Base-by-base conservation (phyloP, 2,113 vertebrate genomes). In the Porphyrio hochstetteri region DNA sequence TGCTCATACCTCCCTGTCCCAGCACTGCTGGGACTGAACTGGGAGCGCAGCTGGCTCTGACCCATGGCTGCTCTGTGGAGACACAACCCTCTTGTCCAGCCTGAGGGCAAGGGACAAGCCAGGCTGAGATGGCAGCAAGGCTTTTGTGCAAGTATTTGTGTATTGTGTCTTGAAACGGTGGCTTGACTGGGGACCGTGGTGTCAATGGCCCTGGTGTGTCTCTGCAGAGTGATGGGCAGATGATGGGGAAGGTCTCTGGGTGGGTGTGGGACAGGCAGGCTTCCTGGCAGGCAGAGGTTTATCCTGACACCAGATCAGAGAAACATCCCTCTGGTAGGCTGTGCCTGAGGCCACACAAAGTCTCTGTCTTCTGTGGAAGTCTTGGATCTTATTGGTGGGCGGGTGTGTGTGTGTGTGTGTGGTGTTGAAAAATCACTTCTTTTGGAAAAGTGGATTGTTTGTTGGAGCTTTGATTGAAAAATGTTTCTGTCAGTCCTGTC, bases 381-480 rank as follows among this genome's bases (percentile, higher is more conserved):
- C 61, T 68, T 64, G 29, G 35, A 24, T 82, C 38, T 71, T 36
- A 52, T 2, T 28, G 65, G 65, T 20, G 6, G 28, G 65, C 24
- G 7, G 28, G 0, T 9, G 44, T 18, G 19, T 4, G 24, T 16
- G 9, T 53, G 38, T 36, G 53, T n/a, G 9, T 10, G 17, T 17
- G 44, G 44, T 46, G 44, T 46, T 46, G 44, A 46, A 81, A 86
- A 95, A 86, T 52, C 33, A 11, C 36, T 74, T 74, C 2, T 63
- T 84, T 52, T 5, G 36, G 67, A 71, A 44, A 44, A 94, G 76
- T 28, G 92, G 48, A 31, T 55, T 53, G 35, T 56, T 94, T 68
- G 44, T 60, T 55, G 50, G 50, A 31, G 13, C 80, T 83, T 81
- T 92, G 36, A 88, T 88, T 83, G 91, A 86, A 81, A 94, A 92